Evolutionary conservation across 1,140 invertebrate species (phyloP).

Genomic region (Cardiocondyla obscurior): DNA sequence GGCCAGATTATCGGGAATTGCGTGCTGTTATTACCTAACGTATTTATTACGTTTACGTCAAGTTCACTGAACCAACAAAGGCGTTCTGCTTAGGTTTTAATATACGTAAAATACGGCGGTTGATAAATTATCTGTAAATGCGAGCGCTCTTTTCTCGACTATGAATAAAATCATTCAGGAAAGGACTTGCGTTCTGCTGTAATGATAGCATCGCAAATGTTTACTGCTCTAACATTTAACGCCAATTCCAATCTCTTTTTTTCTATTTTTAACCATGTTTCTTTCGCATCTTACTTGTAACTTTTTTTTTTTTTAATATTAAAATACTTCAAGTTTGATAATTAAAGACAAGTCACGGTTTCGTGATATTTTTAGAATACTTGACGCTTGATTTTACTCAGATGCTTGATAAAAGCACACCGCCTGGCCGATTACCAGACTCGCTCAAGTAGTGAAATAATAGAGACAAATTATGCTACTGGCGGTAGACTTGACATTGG

Average conservation of each 20-base stretch:
- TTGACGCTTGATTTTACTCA: neutral
- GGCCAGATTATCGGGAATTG: neutral
- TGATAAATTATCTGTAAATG: neutral
- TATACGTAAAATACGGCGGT: neutral
- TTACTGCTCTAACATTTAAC: neutral
- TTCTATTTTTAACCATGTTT: neutral
- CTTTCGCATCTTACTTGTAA: neutral
- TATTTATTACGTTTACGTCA: constrained; percentile 17
- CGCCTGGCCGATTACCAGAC: constrained; percentile 31
- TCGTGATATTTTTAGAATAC: neutral
- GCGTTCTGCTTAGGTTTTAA: neutral
- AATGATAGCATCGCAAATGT: neutral
- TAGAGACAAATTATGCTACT: constrained; percentile 42
- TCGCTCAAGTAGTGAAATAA: constrained; percentile 52
- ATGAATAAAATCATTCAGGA: neutral
- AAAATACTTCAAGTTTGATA: neutral
- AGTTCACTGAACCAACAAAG: constrained; percentile 20
- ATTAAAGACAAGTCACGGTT: neutral
- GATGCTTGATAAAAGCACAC: constrained; percentile 8
- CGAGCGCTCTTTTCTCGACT: neutral
- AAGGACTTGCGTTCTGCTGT: neutral
- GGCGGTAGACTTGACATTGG: constrained; percentile 37
- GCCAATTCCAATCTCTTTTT: neutral
- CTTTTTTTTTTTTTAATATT: neutral
- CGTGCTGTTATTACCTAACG: constrained; percentile 12